phyloP scores from a whole-genome alignment of 2,888 invertebrate species.

The Bugulina stolonifera region DNA sequence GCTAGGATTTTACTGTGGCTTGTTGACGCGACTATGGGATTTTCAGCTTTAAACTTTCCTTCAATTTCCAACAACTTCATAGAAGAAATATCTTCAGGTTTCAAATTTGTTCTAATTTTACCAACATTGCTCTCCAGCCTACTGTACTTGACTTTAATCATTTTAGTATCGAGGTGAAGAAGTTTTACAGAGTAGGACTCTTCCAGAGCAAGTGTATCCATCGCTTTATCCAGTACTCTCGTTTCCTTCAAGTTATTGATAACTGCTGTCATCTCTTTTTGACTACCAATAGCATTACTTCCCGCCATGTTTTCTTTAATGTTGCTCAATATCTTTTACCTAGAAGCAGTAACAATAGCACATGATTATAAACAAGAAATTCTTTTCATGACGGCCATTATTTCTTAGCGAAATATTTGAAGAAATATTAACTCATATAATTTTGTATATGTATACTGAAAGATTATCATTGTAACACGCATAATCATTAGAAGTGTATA shows the following conservation, averaged over 20 bases:
- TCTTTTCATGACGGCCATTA: too few relatives aligned
- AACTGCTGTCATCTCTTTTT: constrained; percentile 39
- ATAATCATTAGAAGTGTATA: too few relatives aligned
- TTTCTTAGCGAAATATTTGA: too few relatives aligned
- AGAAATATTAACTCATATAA: too few relatives aligned
- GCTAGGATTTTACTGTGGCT: constrained; percentile 39
- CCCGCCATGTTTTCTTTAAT: constrained; percentile 13
- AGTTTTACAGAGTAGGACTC: constrained; percentile 39
- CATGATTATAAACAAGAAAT: too few relatives aligned
- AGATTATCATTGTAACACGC: too few relatives aligned
- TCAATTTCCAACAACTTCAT: constrained; percentile 37
- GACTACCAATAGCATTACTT: constrained; percentile 27
- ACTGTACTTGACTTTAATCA: constrained; percentile 39
- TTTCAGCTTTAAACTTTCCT: constrained; percentile 35
- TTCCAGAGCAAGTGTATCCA: constrained; percentile 38
- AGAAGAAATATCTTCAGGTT: constrained; percentile 38
- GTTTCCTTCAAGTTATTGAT: constrained; percentile 42
- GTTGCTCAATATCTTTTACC: too few relatives aligned
- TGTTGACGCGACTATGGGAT: constrained; percentile 34
- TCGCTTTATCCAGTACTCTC: constrained; percentile 39
- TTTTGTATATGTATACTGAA: too few relatives aligned
- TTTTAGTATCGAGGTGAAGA: constrained; percentile 39
- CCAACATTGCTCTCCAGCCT: constrained; percentile 40
- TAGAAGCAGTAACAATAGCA: too few relatives aligned
- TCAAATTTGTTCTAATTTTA: constrained; percentile 39